Evolutionary conservation across 2,797 vertebrate genomes (phyloP).

Genomic region (Danio choprae): DNA sequence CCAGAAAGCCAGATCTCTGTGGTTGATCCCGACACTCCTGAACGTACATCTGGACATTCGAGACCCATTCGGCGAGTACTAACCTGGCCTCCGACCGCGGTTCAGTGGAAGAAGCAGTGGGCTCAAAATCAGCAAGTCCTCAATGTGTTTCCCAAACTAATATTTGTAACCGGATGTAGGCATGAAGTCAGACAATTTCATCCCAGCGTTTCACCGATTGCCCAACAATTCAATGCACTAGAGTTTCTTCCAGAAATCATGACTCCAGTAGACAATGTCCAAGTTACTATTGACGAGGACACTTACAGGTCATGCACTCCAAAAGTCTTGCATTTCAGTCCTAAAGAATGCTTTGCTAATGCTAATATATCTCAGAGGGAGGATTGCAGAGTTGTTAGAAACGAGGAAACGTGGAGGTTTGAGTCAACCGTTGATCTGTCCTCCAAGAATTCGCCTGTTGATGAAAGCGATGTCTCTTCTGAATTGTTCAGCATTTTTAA

Average conservation of each 20-base stretch:
- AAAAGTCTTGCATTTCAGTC: neutral
- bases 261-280: constrained; percentile 8
- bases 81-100: constrained; percentile 75
- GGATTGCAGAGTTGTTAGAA: neutral
- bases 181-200: constrained; percentile 33
- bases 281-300: neutral
- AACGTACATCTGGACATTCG: constrained; percentile 26
- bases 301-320: constrained; percentile 21
- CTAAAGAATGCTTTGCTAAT: constrained; percentile 2
- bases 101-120: constrained; percentile 72
- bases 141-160: constrained; percentile 45
- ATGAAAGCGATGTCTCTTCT: constrained; percentile 8
- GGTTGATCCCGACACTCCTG: neutral
- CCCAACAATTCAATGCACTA: constrained; percentile 10
- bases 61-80: constrained; percentile 68
- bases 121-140: constrained; percentile 52
- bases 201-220: neutral
- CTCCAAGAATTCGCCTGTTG: neutral
- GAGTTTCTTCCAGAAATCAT: constrained; percentile 18
- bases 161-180: constrained; percentile 44
- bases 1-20: constrained; percentile 47
- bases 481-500: constrained; percentile 10
- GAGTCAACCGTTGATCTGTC: neutral
- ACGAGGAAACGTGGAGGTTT: neutral
- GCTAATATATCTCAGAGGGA: neutral